phyloP scores from a whole-genome alignment of 2,797 vertebrate genomes.

The Otus scops region DNA sequence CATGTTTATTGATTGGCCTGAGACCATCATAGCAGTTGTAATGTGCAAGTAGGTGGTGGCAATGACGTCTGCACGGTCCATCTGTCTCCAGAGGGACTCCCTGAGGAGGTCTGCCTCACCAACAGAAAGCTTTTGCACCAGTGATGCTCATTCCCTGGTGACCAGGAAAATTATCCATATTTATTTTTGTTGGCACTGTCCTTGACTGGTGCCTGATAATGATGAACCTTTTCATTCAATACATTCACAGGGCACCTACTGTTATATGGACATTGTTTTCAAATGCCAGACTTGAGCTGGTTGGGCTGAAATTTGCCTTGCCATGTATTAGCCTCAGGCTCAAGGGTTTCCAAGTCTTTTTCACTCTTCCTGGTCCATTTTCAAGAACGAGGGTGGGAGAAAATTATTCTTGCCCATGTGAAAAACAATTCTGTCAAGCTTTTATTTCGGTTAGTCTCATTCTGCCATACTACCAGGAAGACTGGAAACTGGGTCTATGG shows the following conservation, averaged over 20 bases:
- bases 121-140: background rate
- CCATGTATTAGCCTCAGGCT: background rate
- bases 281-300: background rate
- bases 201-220: background rate
- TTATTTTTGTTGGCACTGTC: background rate
- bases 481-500: background rate
- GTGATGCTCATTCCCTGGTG: background rate
- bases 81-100: background rate
- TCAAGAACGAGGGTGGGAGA: background rate
- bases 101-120: background rate
- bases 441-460: background rate
- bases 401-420: background rate
- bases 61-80: fast-evolving
- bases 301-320: background rate
- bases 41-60: background rate
- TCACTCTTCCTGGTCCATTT: background rate
- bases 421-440: background rate
- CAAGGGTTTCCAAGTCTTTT: background rate
- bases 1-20: background rate
- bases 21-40: background rate
- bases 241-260: background rate
- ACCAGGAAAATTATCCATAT: background rate
- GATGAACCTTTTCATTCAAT: background rate
- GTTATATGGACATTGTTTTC: background rate
- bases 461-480: background rate